Evolutionary conservation across 1,140 invertebrate genomes (phyloP).

Genomic region (Trissolcus basalis): DNA sequence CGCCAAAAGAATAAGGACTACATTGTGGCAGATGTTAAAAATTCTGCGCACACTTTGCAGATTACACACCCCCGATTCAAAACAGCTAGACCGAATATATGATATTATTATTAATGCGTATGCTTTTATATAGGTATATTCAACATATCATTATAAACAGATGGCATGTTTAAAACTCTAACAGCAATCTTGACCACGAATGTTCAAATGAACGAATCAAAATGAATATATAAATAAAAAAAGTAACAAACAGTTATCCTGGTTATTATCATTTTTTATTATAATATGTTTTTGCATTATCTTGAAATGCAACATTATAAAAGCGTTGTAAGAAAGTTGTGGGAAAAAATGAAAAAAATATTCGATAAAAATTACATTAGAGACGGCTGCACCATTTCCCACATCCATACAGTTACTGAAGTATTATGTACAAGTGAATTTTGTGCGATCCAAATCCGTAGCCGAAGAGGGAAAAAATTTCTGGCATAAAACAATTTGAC

Average conservation of each 20-base stretch:
- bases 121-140: neutral
- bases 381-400: conserved; percentile 19
- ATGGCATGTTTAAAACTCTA: neutral
- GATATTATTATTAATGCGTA: conserved; percentile 3
- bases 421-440: conserved; percentile 8
- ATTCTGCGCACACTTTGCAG: conserved; percentile 26
- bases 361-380: too few species aligned
- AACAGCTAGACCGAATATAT: conserved; percentile 8
- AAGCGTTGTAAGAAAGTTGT: too few species aligned
- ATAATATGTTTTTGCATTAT: too few species aligned
- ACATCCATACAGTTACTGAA: conserved; percentile 15
- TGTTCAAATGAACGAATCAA: neutral
- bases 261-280: too few species aligned
- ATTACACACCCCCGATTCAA: conserved; percentile 37
- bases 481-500: too few species aligned
- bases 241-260: too few species aligned
- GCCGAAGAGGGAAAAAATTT: neutral
- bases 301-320: too few species aligned
- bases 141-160: neutral
- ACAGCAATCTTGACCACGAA: neutral
- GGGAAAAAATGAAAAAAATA: too few species aligned
- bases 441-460: conserved; percentile 6
- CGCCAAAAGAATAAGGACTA: conserved; percentile 12
- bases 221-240: too few species aligned
- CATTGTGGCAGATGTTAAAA: conserved; percentile 53